phyloP scores from a whole-genome alignment of 2,113 vertebrate genomes.

The Petrocephalus zakoni region DNA sequence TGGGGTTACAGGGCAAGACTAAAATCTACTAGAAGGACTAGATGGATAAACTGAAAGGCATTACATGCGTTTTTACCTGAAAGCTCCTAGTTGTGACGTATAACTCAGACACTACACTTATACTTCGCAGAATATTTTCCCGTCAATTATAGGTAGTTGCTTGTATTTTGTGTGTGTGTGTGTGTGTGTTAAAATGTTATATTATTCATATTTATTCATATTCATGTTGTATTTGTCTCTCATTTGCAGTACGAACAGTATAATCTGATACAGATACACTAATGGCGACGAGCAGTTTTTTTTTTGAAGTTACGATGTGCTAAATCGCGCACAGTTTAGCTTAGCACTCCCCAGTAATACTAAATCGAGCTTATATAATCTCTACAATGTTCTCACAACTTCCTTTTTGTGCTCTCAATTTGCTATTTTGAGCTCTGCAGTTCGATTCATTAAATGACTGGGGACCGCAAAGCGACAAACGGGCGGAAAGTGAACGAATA shows the following conservation, averaged over 20 bases:
- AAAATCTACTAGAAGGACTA: neutral
- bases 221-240: neutral
- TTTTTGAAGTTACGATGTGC: neutral
- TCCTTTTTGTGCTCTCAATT: neutral
- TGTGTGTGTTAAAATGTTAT: too few relatives aligned
- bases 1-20: neutral
- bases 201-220: neutral
- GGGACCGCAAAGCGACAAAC: neutral
- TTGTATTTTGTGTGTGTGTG: too few relatives aligned
- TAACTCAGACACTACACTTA: neutral
- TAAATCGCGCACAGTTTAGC: neutral
- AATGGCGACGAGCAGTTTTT: neutral
- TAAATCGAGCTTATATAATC: neutral
- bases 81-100: neutral
- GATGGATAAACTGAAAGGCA: neutral
- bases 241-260: neutral
- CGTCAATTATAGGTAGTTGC: neutral
- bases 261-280: neutral
- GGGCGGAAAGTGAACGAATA: neutral
- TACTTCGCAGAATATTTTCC: neutral
- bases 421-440: neutral
- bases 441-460: neutral
- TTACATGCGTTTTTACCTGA: neutral
- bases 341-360: neutral
- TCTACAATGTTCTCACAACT: neutral